Conservation (phyloP, 53 echinoderm and acorn worm species). For the Crossaster papposus region DNA sequence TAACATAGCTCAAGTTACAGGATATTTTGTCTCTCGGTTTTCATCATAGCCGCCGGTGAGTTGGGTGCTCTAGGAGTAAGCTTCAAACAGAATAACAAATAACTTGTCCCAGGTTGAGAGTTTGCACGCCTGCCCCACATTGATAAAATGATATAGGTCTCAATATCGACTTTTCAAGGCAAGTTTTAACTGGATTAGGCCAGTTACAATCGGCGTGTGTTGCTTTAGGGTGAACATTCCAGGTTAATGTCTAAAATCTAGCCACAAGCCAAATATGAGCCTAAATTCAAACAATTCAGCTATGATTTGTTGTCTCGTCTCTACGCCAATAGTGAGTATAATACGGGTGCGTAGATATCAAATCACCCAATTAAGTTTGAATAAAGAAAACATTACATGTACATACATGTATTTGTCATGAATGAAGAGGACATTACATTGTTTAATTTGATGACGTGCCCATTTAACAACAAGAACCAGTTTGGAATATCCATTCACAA, state of each 20-base stretch:
- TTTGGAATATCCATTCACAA: too few relatives aligned
- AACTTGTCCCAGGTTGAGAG: background rate
- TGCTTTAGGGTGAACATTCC: background rate
- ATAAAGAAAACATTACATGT: too few relatives aligned
- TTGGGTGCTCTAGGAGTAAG: background rate
- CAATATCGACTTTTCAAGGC: background rate
- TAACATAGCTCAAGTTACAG: constrained; percentile 2
- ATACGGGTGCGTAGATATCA: too few relatives aligned
- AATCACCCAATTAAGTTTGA: too few relatives aligned
- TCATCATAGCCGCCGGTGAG: background rate
- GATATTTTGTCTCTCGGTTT: background rate
- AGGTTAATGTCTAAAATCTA: background rate
- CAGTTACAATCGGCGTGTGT: background rate
- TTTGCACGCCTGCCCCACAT: background rate
- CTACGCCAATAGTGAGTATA: too few relatives aligned
- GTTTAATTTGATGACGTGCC: too few relatives aligned
- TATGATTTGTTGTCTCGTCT: too few relatives aligned
- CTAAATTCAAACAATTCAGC: too few relatives aligned
- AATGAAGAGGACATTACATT: too few relatives aligned
- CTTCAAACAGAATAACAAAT: background rate
- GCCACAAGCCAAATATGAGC: background rate
- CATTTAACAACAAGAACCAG: too few relatives aligned
- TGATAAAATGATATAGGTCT: background rate
- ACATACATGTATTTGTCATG: too few relatives aligned
- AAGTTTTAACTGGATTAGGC: background rate